Evolutionary conservation across 1,140 invertebrate genomes (phyloP), one percentile per base, ranked within the genome.

Genomic region (Bicyclus anynana): DNA sequence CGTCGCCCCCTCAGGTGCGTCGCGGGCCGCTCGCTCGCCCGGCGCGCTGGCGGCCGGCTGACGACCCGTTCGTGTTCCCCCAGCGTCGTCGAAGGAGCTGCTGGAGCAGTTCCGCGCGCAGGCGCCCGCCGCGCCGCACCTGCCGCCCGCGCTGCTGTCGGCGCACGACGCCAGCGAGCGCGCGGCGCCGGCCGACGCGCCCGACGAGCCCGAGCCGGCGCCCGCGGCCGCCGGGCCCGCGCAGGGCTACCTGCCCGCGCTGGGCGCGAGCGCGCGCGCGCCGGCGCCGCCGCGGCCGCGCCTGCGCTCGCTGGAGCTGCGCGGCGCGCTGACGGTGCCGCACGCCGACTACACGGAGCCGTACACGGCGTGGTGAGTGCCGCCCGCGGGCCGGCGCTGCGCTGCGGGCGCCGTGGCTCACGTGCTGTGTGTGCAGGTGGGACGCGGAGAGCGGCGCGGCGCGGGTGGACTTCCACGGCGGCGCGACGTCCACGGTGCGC

Each of bases 271-370:
- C 26, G 7, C 17, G 27, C 38, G 56, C 14, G 38, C 10, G 35
- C 59, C 38, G 29, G 55, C n/a, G 0, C 59, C 62, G 13, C 1
- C 50, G 29, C 47, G 40, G 0, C 79, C 74, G 2, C 63, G 53
- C 33, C 75, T 80, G 21, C 63, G 62, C 12, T 72, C 77, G 6
- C 20, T 74, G 6, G 21, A 67, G 37, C 13, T 84, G 12, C 60
- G 59, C 1, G 80, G 64, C 0, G 59, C 64, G 42, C 67, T 86
- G 14, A 76, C 73, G 4, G 79, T 82, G 1, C 72, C 71, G 9
- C 61, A 69, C 20, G 72, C 83, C 3, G 80, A 72, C 47, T 84
- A 72, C 56, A 75, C 78, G 0, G 84, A 85, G 26, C 54, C 71
- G 2, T 83, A 78, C 49, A 60, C 53, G 2, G 62, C 67, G 2